Conservation (phyloP, 1,140 invertebrate genomes). For the Cotesia vestalis region DNA sequence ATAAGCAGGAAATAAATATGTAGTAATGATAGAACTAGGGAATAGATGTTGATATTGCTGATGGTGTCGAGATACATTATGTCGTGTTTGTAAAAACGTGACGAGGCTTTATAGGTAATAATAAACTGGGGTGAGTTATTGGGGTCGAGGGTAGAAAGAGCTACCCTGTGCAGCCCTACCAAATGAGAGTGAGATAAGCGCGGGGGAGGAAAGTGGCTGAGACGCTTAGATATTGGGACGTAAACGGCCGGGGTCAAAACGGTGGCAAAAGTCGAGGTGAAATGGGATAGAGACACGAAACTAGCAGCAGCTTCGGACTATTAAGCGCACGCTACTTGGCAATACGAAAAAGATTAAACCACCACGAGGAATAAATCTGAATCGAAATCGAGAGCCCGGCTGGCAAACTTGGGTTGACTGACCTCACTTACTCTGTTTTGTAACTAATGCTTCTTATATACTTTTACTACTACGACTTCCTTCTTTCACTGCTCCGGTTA, state of each 20-base stretch:
- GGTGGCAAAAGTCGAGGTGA: slow-evolving; percentile 15
- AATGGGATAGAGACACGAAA: slow-evolving; percentile 45
- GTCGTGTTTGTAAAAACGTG: neutral
- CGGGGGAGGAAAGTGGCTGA: slow-evolving; percentile 14
- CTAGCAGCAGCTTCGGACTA: slow-evolving; percentile 33
- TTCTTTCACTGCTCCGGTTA: neutral
- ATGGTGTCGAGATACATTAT: slow-evolving; percentile 12
- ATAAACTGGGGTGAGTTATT: slow-evolving; percentile 28
- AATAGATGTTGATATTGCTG: neutral
- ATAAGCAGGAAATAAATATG: too few relatives aligned
- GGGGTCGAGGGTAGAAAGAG: neutral
- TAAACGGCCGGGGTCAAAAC: neutral
- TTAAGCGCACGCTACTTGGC: slow-evolving; percentile 50
- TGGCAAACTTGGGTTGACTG: slow-evolving; percentile 16
- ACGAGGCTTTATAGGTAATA: slow-evolving; percentile 5
- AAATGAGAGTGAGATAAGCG: too few relatives aligned
- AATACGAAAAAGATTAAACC: slow-evolving; percentile 49
- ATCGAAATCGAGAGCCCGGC: slow-evolving; percentile 37
- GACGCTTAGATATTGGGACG: slow-evolving; percentile 1
- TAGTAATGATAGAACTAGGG: too few relatives aligned
- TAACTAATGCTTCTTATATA: neutral
- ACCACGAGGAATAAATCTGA: slow-evolving; percentile 36
- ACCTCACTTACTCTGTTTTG: slow-evolving; percentile 17
- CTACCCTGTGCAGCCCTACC: too few relatives aligned
- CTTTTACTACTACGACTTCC: neutral